Evolutionary conservation across 30 jellyfish, hydroid and myxozoan genomes (phyloP).

Genomic region (Sanderia malayensis): DNA sequence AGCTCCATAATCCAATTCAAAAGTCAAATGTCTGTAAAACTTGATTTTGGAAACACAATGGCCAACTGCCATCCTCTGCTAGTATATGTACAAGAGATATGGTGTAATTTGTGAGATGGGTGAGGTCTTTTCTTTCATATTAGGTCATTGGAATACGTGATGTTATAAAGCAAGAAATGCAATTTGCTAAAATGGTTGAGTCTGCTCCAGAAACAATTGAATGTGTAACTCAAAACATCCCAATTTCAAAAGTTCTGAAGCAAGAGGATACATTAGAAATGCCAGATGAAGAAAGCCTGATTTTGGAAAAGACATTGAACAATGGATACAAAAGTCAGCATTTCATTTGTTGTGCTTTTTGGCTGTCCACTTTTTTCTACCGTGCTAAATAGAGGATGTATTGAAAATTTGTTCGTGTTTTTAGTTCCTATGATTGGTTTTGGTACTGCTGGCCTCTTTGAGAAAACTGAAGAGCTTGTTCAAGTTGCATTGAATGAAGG

Average conservation of each 20-base stretch:
- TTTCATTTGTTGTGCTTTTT: not conserved
- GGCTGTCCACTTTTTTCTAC: conserved; percentile 9
- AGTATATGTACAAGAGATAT: no score
- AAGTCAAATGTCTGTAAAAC: no score
- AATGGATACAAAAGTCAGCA: conserved; percentile 59
- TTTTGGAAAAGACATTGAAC: conserved; percentile 11
- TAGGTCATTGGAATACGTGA: conserved; percentile 56
- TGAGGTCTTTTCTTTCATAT: not conserved
- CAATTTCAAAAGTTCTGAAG: conserved; percentile 30
- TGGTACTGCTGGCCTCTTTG: conserved; percentile 70
- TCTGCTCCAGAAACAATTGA: conserved; percentile 65
- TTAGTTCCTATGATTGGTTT: conserved; percentile 72
- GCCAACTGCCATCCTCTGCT: no score
- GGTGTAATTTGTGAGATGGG: no score
- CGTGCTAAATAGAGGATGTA: conserved; percentile 22
- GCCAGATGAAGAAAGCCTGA: conserved; percentile 21
- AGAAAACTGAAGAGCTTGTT: conserved; percentile 63
- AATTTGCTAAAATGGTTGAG: conserved; percentile 54
- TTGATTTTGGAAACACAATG: no score
- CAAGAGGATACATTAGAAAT: conserved; percentile 19
- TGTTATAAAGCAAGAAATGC: conserved; percentile 38
- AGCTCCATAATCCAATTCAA: no score
- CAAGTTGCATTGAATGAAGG: conserved; percentile 60
- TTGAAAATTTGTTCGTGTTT: conserved; percentile 31
- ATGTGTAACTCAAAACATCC: conserved; percentile 67